Percentiles rank a stretch among this genome's conserved stretches.
These are phyloP conservation scores for Mermis nigrescens DNA, from an alignment of 2,888 invertebrate genomes.

Conservation along the genomic window DNA sequence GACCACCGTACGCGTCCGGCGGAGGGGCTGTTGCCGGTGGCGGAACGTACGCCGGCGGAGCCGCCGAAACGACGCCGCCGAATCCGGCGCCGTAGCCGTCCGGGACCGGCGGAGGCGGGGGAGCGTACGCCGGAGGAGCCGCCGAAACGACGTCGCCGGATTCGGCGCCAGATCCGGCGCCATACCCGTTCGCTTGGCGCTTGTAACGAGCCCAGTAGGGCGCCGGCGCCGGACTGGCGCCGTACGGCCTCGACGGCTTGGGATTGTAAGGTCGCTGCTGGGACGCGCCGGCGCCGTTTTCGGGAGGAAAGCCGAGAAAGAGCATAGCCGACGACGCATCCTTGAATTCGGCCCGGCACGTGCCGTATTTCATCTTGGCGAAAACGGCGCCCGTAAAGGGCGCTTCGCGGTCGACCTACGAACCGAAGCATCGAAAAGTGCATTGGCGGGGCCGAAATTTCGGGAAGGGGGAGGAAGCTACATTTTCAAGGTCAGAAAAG, in stretches of 20 bases:
- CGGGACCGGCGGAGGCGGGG: not conserved
- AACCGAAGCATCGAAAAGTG: not conserved
- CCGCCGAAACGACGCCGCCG: not conserved
- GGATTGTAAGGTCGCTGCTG: not conserved
- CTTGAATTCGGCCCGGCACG: conserved; percentile 29
- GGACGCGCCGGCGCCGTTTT: not conserved
- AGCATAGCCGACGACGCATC: conserved; percentile 6
- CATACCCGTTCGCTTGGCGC: not conserved
- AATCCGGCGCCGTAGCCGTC: not conserved
- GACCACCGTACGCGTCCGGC: not conserved
- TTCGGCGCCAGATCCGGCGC: not conserved
- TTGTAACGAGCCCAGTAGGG: not conserved
- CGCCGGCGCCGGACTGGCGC: not conserved
- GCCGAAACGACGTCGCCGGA: not conserved
- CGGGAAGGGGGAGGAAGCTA: too few species aligned
- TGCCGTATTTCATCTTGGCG: conserved; percentile 31
- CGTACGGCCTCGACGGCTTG: not conserved
- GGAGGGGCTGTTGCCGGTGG: not conserved
- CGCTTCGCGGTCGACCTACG: conserved; percentile 15
- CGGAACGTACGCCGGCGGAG: not conserved
- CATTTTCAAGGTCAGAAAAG: too few species aligned
- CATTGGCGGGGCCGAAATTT: too few species aligned
- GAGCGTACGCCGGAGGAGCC: not conserved
- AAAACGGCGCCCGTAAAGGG: conserved; percentile 30
- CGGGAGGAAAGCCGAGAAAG: conserved; percentile 2